Conservation (phyloP, 2,888 invertebrate species). For the Colletes collaris region DNA sequence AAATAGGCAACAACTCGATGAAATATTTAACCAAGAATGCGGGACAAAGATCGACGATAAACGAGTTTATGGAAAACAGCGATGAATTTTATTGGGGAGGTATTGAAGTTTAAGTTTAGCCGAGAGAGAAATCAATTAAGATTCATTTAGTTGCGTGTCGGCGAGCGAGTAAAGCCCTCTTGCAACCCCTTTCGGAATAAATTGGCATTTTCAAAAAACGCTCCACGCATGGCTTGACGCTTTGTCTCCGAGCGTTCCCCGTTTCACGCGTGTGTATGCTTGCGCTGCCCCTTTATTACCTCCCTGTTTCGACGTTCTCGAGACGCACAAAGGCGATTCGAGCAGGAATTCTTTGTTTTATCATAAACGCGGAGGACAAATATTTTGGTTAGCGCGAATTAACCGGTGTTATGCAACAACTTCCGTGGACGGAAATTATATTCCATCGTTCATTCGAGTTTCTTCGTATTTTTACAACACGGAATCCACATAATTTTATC, state of each 20-base stretch:
- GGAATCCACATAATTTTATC: neutral
- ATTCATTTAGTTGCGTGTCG: constrained; percentile 47
- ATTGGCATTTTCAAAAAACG: constrained; percentile 75
- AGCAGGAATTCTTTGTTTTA: constrained; percentile 50
- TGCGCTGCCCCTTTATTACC: constrained; percentile 62
- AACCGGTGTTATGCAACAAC: constrained; percentile 43
- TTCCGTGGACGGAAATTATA: neutral
- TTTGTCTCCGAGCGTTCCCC: constrained; percentile 63
- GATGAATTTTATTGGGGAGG: neutral
- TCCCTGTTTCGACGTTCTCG: constrained; percentile 28
- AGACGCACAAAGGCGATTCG: constrained; percentile 51
- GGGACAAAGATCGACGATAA: too few relatives aligned
- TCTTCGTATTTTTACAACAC: neutral
- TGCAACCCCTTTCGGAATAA: constrained; percentile 58
- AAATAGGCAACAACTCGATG: neutral
- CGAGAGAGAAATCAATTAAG: constrained; percentile 53
- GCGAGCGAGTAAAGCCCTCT: constrained; percentile 38
- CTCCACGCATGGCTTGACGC: constrained; percentile 61
- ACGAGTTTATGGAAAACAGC: too few relatives aligned
- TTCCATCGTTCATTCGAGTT: neutral
- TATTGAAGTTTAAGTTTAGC: neutral
- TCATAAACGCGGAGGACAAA: constrained; percentile 50
- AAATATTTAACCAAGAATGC: too few relatives aligned
- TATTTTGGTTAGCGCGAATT: constrained; percentile 56
- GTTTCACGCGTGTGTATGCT: constrained; percentile 47